Percentiles rank a stretch among this genome's conserved stretches.
Conservation (phyloP, 2,113 vertebrate genomes). For the Diadophis punctatus region DNA sequence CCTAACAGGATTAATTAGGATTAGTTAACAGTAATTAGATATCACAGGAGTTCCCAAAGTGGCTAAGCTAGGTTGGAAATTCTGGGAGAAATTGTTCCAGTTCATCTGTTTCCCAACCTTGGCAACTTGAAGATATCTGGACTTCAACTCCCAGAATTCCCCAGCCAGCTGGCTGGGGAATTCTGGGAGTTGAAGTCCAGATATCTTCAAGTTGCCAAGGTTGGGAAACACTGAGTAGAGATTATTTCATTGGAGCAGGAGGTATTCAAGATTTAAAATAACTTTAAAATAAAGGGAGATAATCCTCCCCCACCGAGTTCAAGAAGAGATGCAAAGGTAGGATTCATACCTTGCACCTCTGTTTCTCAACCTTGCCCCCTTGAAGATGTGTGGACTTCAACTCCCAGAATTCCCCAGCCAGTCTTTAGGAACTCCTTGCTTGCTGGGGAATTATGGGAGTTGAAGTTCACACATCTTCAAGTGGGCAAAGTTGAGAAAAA, state of each 20-base stretch:
- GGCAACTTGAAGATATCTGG: no score
- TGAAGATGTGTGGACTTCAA: neutral
- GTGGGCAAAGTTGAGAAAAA: neutral
- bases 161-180: no score
- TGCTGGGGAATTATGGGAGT: neutral
- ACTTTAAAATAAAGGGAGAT: neutral
- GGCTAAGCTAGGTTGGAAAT: neutral
- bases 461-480: neutral
- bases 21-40: neutral
- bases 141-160: no score
- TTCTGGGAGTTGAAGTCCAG: no score
- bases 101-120: no score
- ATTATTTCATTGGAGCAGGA: neutral
- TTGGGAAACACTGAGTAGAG: no score
- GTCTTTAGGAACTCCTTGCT: neutral
- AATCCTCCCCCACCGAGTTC: neutral
- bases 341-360: neutral
- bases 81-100: neutral
- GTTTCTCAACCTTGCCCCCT: neutral
- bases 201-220: no score
- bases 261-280: neutral
- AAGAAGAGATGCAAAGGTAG: neutral
- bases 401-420: neutral
- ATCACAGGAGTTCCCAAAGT: neutral
- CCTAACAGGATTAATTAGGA: neutral